Percentiles rank a stretch among this genome's conserved stretches.
phyloP scores from a whole-genome alignment of 2,113 vertebrate species.

The Charina bottae region DNA sequence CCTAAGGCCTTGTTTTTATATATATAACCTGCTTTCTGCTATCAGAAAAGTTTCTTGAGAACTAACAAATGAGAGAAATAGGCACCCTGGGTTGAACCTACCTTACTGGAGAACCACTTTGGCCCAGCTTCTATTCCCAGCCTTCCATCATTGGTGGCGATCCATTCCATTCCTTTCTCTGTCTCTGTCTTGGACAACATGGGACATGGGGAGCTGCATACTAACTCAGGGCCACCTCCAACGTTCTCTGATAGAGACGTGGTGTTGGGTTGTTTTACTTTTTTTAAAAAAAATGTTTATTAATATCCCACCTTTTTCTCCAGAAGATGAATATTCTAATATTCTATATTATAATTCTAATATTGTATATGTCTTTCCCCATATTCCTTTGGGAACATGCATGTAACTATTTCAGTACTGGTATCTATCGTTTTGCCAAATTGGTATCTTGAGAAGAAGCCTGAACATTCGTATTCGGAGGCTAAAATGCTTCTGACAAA shows the following conservation, averaged over 20 bases:
- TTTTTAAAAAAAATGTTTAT: too few species aligned
- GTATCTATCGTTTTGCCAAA: not conserved
- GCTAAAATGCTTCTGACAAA: slow-evolving; percentile 46
- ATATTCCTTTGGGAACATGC: not conserved
- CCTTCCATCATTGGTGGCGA: not conserved
- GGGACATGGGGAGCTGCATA: too few species aligned
- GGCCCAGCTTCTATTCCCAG: too few species aligned
- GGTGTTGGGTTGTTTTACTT: too few species aligned
- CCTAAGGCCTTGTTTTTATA: not conserved
- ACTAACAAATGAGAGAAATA: not conserved
- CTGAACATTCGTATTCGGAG: not conserved
- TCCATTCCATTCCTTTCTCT: too few species aligned
- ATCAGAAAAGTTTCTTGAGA: not conserved
- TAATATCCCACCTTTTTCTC: too few species aligned
- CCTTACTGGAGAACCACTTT: not conserved
- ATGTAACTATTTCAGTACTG: not conserved
- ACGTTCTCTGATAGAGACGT: not conserved
- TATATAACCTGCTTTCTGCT: not conserved
- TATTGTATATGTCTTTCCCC: too few species aligned
- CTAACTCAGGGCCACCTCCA: too few species aligned
- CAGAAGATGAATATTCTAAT: too few species aligned
- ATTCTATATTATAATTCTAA: too few species aligned
- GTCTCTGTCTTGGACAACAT: not conserved
- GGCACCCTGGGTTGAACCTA: not conserved
- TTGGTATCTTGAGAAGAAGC: not conserved